phyloP scores from a whole-genome alignment of 2,113 vertebrate species.

The Trinectes maculatus region DNA sequence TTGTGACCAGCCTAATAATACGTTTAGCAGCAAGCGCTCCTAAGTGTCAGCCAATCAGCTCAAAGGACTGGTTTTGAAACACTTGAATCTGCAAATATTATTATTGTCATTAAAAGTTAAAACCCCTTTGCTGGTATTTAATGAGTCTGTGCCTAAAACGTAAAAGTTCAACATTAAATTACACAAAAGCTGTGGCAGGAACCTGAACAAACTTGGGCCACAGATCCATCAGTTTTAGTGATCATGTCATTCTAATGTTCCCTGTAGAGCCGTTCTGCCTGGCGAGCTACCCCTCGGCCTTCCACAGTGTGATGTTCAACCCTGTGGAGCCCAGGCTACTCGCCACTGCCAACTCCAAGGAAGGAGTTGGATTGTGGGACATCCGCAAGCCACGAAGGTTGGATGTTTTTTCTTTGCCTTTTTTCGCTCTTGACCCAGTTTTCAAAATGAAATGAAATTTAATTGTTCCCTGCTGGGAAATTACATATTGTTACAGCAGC shows the following conservation, averaged over 20 bases:
- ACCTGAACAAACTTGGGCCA: not conserved
- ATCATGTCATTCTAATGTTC: not conserved
- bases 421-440: not conserved
- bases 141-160: too few relatives aligned
- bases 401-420: conserved; percentile 25
- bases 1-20: conserved; percentile 55
- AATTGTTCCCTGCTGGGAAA: not conserved
- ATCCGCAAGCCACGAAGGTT: conserved; percentile 98
- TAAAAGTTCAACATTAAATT: not conserved
- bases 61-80: not conserved
- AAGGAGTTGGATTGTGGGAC: conserved; percentile 98
- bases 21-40: conserved; percentile 17
- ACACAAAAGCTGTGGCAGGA: not conserved
- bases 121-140: too few relatives aligned
- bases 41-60: conserved; percentile 12
- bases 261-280: conserved; percentile 94
- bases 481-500: not conserved
- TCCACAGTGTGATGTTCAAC: conserved; percentile 99
- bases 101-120: not conserved
- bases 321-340: conserved; percentile 94
- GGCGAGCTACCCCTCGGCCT: conserved; percentile 97
- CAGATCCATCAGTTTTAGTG: not conserved
- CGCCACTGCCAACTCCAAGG: conserved; percentile 98
- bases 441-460: not conserved
- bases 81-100: not conserved